These are phyloP conservation scores for Orthonychiurus folsomi DNA, from an alignment of 2,888 invertebrate genomes.

Conservation along the genomic window DNA sequence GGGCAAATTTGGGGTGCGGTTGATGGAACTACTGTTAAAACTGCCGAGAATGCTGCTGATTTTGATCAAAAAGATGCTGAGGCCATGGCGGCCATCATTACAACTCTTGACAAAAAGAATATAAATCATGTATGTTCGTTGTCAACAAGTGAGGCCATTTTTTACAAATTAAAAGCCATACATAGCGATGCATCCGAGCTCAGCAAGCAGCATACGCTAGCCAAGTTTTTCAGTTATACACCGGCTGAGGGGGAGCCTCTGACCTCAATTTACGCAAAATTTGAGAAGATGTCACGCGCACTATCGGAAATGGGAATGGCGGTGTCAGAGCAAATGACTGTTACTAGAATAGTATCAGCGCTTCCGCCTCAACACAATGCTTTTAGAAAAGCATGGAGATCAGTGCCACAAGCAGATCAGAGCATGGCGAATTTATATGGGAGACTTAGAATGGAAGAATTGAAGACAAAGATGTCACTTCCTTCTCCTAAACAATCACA, in stretches of 20 bases:
- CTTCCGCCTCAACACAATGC: conserved; percentile 9
- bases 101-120: background rate
- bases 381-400: conserved; percentile 13
- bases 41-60: background rate
- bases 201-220: background rate
- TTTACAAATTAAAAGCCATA: background rate
- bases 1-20: conserved; percentile 11
- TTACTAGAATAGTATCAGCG: conserved; percentile 11
- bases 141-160: background rate
- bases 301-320: conserved; percentile 11
- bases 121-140: background rate
- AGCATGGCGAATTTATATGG: conserved; percentile 1
- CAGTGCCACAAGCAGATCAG: conserved; percentile 3
- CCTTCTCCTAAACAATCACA: too few relatives aligned
- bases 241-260: background rate
- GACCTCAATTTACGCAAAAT: background rate
- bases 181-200: background rate
- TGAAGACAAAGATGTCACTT: conserved; percentile 4
- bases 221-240: background rate
- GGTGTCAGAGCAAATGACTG: background rate
- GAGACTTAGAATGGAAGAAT: conserved; percentile 11
- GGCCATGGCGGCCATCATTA: background rate
- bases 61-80: background rate
- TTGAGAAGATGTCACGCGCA: conserved; percentile 10
- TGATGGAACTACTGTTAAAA: background rate